phyloP scores from a whole-genome alignment of 2,113 vertebrate species.

The Oryctolagus cuniculus region mOryCun1.1 NC_091447.1:58670501-58671000 shows the following conservation, averaged over 20 bases:
- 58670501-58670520: constrained; percentile 98
- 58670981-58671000: neutral
- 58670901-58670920: neutral
- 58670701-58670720: constrained; percentile 95
- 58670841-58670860: neutral
- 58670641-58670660: neutral
- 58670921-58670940: neutral
- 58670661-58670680: constrained; percentile 11
- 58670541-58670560: neutral
- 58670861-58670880: neutral
- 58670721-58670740: constrained; percentile 61
- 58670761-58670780: constrained; percentile 29
- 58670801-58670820: constrained; percentile 80
- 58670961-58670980: neutral
- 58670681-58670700: constrained; percentile 88
- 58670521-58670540: constrained; percentile 97
- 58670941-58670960: neutral
- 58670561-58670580: neutral
- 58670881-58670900: neutral
- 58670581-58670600: constrained; percentile 20
- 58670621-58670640: neutral
- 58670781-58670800: constrained; percentile 74
- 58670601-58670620: constrained; percentile 38
- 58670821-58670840: constrained; percentile 69
- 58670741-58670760: constrained; percentile 31